Evolutionary conservation across 2,113 vertebrate genomes (phyloP), one percentile per base, ranked within the genome.

Genomic region (Nothoprocta pentlandii): DNA sequence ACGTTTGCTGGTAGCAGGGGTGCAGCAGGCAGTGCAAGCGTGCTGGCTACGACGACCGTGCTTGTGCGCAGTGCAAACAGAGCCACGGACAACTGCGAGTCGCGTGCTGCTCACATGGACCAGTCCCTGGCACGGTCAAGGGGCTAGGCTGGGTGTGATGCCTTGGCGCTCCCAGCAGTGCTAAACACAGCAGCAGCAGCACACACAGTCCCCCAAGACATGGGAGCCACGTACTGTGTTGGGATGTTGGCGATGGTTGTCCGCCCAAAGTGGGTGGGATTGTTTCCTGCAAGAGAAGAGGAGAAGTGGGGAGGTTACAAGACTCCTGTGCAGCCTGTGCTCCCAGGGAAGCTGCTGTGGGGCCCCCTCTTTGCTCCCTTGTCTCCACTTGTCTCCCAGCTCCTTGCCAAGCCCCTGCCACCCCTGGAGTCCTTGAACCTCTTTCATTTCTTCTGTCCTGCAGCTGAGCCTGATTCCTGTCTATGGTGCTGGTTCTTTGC

Each of bases 241-340:
- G 98, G 98, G 92, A 99, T 98, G 97, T 99, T 99, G 88, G 98
- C 99, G 17, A 99, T 98, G 61, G 99, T 99, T 68, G 99, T 99
- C 96, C 99, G 98, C 66, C 99, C 99, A 10, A 99, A 99, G 97
- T 99, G 98, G 90, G 99, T 98, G 3, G 98, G 98, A 92, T 97
- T 98, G 97, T 97, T 97, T 85, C 98, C 99, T 99, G 97, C 93
- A 97, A 93, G 71, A 93, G 53, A 91, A 80, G 61, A 95, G 42
- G 69, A 30, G 47, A 92, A 85, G n/a, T 3, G 5, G 15, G 23
- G 44, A 76, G 15, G 34, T 94, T 85, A 94, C 4, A 1, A 42
- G 16, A 92, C 68, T 2, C 9, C 20, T 32, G 39, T 15, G 22
- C 4, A 21, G 19, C 4, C 3, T 19, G 19, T n/a, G 56, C 51